Percentiles rank a stretch among this genome's conserved stretches.
Conservation (phyloP, 2,113 vertebrate genomes). For the Siphamia tubifer region DNA sequence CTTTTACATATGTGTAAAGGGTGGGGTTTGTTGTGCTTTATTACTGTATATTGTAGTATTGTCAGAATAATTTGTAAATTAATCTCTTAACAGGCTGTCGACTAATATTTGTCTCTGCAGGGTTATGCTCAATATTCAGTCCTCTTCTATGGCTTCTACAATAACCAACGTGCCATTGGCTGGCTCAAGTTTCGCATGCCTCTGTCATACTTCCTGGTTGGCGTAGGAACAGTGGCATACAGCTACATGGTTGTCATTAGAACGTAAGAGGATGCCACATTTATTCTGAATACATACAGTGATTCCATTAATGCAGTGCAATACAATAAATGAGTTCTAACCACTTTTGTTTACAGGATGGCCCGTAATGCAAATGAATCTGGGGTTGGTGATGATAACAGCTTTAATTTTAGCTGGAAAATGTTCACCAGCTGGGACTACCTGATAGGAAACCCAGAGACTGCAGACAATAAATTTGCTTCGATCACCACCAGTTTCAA, state of each 20-base stretch:
- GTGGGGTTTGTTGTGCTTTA: too few relatives aligned
- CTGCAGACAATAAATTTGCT: constrained; percentile 98
- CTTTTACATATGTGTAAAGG: too few relatives aligned
- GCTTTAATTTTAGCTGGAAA: constrained; percentile 98
- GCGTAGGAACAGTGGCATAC: constrained; percentile 92
- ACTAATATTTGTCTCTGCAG: constrained; percentile 73
- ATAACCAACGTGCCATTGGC: constrained; percentile 91
- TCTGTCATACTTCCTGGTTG: constrained; percentile 95
- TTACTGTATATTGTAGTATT: too few relatives aligned
- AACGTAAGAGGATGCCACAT: constrained; percentile 83
- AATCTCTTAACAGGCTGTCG: background rate
- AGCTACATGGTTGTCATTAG: constrained; percentile 97
- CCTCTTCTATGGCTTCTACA: constrained; percentile 96
- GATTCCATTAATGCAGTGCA: background rate
- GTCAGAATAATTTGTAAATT: too few relatives aligned
- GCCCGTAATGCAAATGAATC: constrained; percentile 92
- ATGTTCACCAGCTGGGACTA: constrained; percentile 98
- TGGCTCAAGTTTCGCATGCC: constrained; percentile 96
- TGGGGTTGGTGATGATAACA: constrained; percentile 91
- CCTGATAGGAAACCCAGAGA: constrained; percentile 96
- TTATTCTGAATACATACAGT: background rate
- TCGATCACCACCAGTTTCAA: constrained; percentile 96
- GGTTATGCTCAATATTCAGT: constrained; percentile 95
- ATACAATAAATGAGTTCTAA: background rate
- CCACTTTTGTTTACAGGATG: constrained; percentile 82